Evolutionary conservation across 2,113 vertebrate genomes (phyloP).

Genomic region (Potamarius usumacintae): DNA sequence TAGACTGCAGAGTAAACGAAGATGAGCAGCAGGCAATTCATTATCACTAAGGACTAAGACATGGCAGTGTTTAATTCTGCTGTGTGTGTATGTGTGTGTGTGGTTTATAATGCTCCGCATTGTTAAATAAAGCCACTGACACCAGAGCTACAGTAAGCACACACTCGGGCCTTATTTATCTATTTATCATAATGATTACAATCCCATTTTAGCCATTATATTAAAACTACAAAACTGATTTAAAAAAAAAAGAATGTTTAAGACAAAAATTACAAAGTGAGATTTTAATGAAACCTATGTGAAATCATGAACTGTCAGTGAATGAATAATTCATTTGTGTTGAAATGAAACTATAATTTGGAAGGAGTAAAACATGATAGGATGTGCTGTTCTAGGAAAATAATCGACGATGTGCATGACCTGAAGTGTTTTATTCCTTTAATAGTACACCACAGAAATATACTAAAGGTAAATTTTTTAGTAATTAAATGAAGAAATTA

Average conservation of each 20-base stretch:
- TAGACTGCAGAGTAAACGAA: background rate
- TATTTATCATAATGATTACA: constrained; percentile 71
- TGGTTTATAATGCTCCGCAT: background rate
- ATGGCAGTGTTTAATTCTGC: background rate
- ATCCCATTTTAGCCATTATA: constrained; percentile 71
- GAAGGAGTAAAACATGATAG: background rate
- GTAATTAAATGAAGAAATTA: background rate
- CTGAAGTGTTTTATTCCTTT: background rate
- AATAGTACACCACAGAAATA: background rate
- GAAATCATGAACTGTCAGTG: background rate
- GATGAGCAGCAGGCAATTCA: background rate
- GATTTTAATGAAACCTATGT: background rate
- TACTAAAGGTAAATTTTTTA: too few species aligned
- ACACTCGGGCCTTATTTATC: background rate
- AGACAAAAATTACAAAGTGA: background rate
- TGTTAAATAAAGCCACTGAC: background rate
- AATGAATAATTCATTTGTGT: background rate
- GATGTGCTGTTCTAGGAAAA: background rate
- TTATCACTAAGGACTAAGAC: background rate
- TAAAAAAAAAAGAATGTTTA: background rate
- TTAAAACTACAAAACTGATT: background rate
- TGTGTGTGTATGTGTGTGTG: background rate
- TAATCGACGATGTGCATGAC: background rate
- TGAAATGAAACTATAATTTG: background rate
- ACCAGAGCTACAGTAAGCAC: background rate